Percentiles rank a stretch among this genome's conserved stretches.
Evolutionary conservation across 2,797 vertebrate genomes (phyloP).

Genomic region (Bovichtus diacanthus): DNA sequence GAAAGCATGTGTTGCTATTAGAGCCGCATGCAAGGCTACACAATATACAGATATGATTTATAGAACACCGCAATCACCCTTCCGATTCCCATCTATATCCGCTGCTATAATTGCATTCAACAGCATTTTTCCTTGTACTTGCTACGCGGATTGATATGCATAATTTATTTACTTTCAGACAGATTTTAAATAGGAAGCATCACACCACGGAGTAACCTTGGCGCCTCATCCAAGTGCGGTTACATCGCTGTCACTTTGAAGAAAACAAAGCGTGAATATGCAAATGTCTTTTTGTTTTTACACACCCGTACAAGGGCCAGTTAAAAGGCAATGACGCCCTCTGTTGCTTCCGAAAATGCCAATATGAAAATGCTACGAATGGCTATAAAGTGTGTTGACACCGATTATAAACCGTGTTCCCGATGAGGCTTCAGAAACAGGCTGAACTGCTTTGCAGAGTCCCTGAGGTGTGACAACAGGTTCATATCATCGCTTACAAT

Average conservation of each 20-base stretch:
- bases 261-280: constrained; percentile 59
- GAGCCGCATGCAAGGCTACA: constrained; percentile 53
- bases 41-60: constrained; percentile 76
- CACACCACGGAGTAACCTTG: constrained; percentile 75
- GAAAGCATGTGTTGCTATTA: constrained; percentile 60
- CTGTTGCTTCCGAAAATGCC: constrained; percentile 18
- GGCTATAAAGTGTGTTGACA: constrained; percentile 3
- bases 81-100: constrained; percentile 65
- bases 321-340: constrained; percentile 11
- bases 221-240: constrained; percentile 53
- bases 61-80: constrained; percentile 59
- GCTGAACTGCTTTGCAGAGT: neutral
- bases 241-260: constrained; percentile 63
- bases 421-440: neutral
- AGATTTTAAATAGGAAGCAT: constrained; percentile 79
- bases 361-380: constrained; percentile 22
- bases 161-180: constrained; percentile 79
- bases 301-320: constrained; percentile 8
- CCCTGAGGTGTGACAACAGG: constrained; percentile 10
- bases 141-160: constrained; percentile 72
- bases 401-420: constrained; percentile 10
- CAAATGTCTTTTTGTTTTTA: constrained; percentile 48
- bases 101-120: constrained; percentile 76
- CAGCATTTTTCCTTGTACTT: constrained; percentile 63
- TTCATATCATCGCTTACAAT: constrained; percentile 8